Base-by-base conservation (phyloP, 2,797 vertebrate species). In the Macropus fuliginosus region DNA sequence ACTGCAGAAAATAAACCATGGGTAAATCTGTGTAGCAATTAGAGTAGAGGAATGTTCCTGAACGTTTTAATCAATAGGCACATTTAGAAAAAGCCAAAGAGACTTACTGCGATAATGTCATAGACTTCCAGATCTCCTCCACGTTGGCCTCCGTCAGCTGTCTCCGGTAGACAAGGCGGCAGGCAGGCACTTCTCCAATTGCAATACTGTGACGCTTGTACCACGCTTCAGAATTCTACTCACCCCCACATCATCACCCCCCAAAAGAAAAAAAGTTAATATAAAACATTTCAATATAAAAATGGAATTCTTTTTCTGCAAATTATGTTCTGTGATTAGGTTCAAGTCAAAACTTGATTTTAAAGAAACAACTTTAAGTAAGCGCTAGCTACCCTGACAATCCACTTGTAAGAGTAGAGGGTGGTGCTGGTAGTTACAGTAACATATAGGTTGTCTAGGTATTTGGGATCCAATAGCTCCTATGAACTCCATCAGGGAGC, bases 171-270 rank as follows among this genome's bases (percentile, higher is more conserved):
- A 99, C 98, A 0, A 99, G 98, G 74, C 99, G 99, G 98, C 99
- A 99, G 55, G 99, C 98, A 0, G 99, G 98, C 52, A 99, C 99
- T 98, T 99, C 99, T 62, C 99, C 99, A 0, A 99, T 99, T 54
- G 99, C 99, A 18, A 99, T 99, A 54, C 99, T 99, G 98, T 99
- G 99, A 62, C 99, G 98, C 95, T 99, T 99, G 97, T 99, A 99
- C 99, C 99, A 99, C 97, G 99, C 97, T 95, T 99, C 99, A 11
- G 98, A 99, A 95, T 99, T 99, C 99, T 99, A 96, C 66, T 27
- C 34, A 50, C 6, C 74, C 74, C 74, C 21, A 81, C 9, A 81
- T 8, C 74, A 81, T 31, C n/a, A 81, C 0, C n/a, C 66, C 66
- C 74, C n/a, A 24, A 54, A 31, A 27, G 8, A 90, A 52, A 94